Evolutionary conservation across 2,113 vertebrate genomes (phyloP).

Genomic region (Strix aluco): DNA sequence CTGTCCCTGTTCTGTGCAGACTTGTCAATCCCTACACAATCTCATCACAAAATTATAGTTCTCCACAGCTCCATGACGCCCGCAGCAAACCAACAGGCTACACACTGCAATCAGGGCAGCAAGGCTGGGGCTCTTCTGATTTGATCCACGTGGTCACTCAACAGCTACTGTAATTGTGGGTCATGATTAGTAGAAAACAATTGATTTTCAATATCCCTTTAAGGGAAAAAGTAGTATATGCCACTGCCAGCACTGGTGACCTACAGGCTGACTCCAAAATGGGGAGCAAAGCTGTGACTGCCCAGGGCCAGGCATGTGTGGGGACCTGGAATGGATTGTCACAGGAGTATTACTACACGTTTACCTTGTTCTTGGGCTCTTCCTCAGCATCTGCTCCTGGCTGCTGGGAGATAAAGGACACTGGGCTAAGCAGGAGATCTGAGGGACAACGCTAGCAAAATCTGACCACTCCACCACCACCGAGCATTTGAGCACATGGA

Average conservation of each 20-base stretch:
- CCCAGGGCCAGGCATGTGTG: accelerated
- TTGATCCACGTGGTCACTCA: not conserved
- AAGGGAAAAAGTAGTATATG: not conserved
- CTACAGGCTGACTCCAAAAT: not conserved
- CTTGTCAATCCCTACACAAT: not conserved
- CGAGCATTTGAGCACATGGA: not conserved
- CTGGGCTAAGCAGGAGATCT: not conserved
- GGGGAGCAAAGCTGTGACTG: not conserved
- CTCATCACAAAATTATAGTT: not conserved
- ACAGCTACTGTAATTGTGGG: not conserved
- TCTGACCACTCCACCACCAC: not conserved
- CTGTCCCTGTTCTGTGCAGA: not conserved
- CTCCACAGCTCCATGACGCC: not conserved
- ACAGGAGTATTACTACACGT: not conserved
- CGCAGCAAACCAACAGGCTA: not conserved
- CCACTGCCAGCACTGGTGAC: not conserved
- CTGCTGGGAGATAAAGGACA: not conserved
- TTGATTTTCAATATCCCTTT: not conserved
- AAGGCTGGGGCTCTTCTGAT: not conserved
- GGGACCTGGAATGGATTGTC: accelerated
- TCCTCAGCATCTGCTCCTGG: not conserved
- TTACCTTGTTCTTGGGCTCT: not conserved
- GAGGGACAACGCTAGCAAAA: not conserved
- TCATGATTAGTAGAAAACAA: not conserved
- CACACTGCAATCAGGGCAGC: not conserved